phyloP scores from a whole-genome alignment of 2,113 vertebrate species.

The Pomatorhinus ruficollis region DNA sequence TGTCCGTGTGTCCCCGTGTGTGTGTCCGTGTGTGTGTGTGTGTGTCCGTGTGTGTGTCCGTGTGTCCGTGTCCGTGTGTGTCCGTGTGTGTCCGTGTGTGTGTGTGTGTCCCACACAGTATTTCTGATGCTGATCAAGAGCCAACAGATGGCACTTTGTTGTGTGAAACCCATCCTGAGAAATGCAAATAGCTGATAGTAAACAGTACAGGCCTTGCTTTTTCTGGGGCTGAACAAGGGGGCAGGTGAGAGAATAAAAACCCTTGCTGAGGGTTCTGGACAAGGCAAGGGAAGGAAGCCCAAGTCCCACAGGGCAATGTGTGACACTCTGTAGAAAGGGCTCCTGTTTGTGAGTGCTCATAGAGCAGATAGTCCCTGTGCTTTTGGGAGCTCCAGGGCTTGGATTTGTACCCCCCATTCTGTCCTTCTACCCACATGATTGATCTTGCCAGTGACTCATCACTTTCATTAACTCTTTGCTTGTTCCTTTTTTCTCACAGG shows the following conservation, averaged over 20 bases:
- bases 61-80: too few species aligned
- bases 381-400: background rate
- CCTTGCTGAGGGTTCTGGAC: background rate
- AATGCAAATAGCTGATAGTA: background rate
- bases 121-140: background rate
- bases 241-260: background rate
- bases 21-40: too few species aligned
- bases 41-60: too few species aligned
- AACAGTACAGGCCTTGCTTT: background rate
- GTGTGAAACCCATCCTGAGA: background rate
- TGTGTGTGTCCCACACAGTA: background rate
- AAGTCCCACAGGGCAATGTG: too few species aligned
- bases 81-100: too few species aligned
- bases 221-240: background rate
- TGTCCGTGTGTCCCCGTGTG: too few species aligned
- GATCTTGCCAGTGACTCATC: background rate
- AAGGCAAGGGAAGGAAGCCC: background rate
- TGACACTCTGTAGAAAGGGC: background rate
- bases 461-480: conserved; percentile 47
- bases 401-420: background rate
- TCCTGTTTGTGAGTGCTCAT: fast-evolving
- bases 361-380: background rate
- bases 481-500: conserved; percentile 83
- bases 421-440: fast-evolving
- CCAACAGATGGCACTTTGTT: background rate